Evolutionary conservation across 2,113 vertebrate genomes (phyloP).

Genomic region (Lepisosteus oculatus): DNA sequence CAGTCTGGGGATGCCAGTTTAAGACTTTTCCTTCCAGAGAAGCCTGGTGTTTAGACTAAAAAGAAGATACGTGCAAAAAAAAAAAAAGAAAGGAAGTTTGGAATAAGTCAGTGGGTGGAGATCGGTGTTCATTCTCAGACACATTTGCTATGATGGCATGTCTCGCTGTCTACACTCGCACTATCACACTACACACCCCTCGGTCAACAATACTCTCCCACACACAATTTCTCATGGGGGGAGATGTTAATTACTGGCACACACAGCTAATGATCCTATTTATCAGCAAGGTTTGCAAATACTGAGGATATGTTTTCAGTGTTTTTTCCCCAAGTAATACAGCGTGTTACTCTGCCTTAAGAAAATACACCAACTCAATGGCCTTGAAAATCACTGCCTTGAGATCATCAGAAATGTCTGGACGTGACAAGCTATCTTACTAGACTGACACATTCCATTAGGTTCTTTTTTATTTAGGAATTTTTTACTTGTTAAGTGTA

Average conservation of each 20-base stretch:
- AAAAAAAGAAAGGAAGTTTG: neutral
- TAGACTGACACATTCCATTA: too few species aligned
- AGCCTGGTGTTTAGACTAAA: too few species aligned
- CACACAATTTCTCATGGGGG: neutral
- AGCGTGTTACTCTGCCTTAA: neutral
- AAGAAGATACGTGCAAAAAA: neutral
- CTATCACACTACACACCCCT: neutral
- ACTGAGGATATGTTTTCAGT: neutral
- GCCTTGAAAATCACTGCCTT: too few species aligned
- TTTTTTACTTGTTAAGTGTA: too few species aligned
- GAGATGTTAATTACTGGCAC: neutral
- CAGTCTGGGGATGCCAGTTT: too few species aligned
- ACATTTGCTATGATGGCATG: slow-evolving; percentile 1
- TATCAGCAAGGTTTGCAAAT: neutral
- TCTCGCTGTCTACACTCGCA: neutral
- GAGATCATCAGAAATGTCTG: too few species aligned
- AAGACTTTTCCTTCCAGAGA: too few species aligned
- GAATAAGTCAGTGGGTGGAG: neutral
- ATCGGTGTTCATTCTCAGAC: neutral
- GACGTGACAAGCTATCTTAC: too few species aligned
- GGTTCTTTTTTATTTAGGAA: too few species aligned
- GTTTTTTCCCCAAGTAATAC: neutral
- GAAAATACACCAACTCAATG: neutral
- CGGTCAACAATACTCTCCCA: neutral
- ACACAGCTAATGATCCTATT: neutral